Percentiles rank a stretch among this genome's conserved stretches.
phyloP scores from a whole-genome alignment of 2,797 vertebrate species.

The Meda fulgida region DNA sequence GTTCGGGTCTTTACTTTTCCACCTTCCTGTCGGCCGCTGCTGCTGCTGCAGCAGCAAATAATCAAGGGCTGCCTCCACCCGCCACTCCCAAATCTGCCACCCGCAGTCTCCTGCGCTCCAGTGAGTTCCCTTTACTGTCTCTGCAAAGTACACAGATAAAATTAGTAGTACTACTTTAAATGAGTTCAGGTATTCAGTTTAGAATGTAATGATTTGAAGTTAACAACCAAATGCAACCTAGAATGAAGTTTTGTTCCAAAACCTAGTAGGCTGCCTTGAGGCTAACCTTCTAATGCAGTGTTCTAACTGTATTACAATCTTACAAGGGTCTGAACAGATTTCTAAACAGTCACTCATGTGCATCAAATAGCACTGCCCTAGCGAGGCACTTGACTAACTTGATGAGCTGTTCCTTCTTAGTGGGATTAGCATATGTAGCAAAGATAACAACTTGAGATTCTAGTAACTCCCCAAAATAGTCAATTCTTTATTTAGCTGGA shows the following conservation, averaged over 20 bases:
- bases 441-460: not conserved
- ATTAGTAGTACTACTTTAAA: not conserved
- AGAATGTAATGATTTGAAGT: not conserved
- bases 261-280: not conserved
- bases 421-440: not conserved
- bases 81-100: constrained; percentile 93
- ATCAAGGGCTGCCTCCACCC: constrained; percentile 84
- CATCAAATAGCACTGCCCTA: not conserved
- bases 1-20: constrained; percentile 96
- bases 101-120: constrained; percentile 92
- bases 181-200: not conserved
- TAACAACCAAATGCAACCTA: not conserved
- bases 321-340: not conserved
- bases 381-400: not conserved
- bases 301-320: not conserved
- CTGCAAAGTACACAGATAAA: not conserved
- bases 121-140: constrained; percentile 78
- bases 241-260: not conserved
- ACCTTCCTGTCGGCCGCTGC: constrained; percentile 90
- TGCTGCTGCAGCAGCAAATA: constrained; percentile 79
- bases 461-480: not conserved
- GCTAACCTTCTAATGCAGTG: not conserved
- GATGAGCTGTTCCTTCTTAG: not conserved
- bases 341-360: not conserved
- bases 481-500: not conserved